Evolutionary conservation across 2,888 invertebrate species (phyloP), one percentile per base, ranked within the genome.

Genomic region (Campaea margaritaria): DNA sequence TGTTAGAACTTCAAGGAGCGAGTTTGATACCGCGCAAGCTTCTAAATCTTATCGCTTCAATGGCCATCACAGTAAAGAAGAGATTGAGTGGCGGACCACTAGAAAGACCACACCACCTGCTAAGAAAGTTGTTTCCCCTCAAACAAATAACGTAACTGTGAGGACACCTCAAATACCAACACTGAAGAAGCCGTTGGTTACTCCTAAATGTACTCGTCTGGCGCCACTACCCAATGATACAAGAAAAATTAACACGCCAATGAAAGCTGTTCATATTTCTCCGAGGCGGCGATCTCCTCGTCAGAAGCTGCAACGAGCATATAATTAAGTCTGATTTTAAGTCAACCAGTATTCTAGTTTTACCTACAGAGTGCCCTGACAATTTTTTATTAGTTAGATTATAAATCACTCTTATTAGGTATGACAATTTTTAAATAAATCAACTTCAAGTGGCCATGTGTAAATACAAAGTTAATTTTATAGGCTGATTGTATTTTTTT

Each of bases 171-270:
- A 86, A 68, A 81, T 85, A 55, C 95, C 95, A 2, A 90, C 93
- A 47, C 90, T 95, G 66, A 95, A 94, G 71, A 94, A 93, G 75
- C 86, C 94, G 9, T 81, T 95, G 28, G 91, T 91, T 59, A 87
- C 95, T 3, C 93, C 94, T 0, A 93, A 93, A 72, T 89, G 87
- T 63, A 80, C 94, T 13, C 82, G 93, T 36, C 88, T 94, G 0
- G 93, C 93, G 10, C 79, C 83, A 36, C 71, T 82, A 10, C 78
- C 78, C 50, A 80, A 78, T 34, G 89, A 91, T 28, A 69, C 83
- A 9, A 93, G 93, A 63, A 93, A 91, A 73, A 82, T 83, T 11
- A 93, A 93, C 68, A 95, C 95, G 0, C 95, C 95, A 0, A 78
- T 95, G 72, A 91, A 86, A 76, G 93, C 89, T 13, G 80, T 91